Conservation (phyloP, 2,113 vertebrate species). For the Callaeas wilsoni region DNA sequence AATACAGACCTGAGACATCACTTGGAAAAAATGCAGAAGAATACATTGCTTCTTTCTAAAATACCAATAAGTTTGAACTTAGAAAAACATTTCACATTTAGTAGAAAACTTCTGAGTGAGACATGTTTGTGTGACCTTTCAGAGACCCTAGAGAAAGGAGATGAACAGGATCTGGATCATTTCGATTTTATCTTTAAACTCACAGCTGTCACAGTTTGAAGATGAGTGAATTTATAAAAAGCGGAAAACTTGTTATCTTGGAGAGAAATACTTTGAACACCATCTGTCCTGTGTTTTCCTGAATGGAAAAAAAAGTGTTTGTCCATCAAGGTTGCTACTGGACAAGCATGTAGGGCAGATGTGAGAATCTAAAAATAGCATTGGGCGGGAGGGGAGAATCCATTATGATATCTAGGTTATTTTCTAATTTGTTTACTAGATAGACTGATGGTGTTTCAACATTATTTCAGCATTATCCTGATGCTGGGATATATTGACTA, state of each 20-base stretch:
- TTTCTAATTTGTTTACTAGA: conserved; percentile 13
- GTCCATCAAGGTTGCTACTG: conserved; percentile 18
- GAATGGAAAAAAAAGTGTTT: not conserved
- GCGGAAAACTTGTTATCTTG: conserved; percentile 15
- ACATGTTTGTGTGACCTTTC: conserved; percentile 25
- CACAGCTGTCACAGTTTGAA: conserved; percentile 49
- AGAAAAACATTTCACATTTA: not conserved
- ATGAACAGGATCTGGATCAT: conserved; percentile 45
- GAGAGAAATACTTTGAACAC: conserved; percentile 33
- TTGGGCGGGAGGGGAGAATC: not conserved
- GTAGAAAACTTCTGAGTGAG: not conserved
- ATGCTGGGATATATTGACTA: not conserved
- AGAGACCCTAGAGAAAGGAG: conserved; percentile 23
- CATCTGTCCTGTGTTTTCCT: conserved; percentile 57
- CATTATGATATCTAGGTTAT: conserved; percentile 24
- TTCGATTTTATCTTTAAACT: conserved; percentile 45
- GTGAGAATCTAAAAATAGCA: conserved; percentile 31
- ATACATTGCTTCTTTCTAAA: not conserved
- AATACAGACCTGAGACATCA: not conserved
- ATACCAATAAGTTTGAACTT: not conserved
- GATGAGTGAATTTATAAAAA: conserved; percentile 55
- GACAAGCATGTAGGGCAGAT: conserved; percentile 41
- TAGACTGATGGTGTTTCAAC: not conserved
- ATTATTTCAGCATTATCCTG: not conserved
- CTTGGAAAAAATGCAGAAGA: not conserved